Evolutionary conservation across 2,113 vertebrate genomes (phyloP).

Genomic region (Callaeas wilsoni): DNA sequence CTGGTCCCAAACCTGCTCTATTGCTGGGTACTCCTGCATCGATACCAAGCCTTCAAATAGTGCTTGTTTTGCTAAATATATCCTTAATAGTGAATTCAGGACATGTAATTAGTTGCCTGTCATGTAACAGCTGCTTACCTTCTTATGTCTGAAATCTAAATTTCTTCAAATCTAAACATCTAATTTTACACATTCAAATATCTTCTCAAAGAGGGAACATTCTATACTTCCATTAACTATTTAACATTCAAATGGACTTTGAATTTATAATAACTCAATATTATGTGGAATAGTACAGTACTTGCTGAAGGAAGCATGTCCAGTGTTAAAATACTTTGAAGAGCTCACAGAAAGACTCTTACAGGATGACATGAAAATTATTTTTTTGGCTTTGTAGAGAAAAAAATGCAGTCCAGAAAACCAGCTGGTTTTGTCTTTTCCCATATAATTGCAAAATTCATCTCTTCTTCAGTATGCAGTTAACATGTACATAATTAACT

Average conservation of each 20-base stretch:
- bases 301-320: background rate
- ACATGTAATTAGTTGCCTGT: background rate
- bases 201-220: background rate
- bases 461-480: background rate
- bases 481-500: background rate
- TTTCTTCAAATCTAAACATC: background rate
- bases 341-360: background rate
- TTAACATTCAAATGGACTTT: background rate
- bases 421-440: background rate
- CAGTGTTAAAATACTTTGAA: background rate
- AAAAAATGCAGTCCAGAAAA: background rate
- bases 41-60: background rate
- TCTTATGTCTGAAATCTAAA: background rate
- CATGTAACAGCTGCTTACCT: background rate
- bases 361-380: background rate
- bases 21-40: background rate
- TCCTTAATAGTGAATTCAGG: background rate
- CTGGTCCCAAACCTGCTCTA: background rate
- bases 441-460: background rate
- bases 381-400: background rate
- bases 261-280: background rate
- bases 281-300: background rate
- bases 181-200: background rate
- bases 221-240: background rate
- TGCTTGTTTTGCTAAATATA: background rate